A percentile compares a stretch with the other conserved stretches of the same genome.
Evolutionary conservation across 2,888 invertebrate species (phyloP).

Genomic region (Rotaria socialis): DNA sequence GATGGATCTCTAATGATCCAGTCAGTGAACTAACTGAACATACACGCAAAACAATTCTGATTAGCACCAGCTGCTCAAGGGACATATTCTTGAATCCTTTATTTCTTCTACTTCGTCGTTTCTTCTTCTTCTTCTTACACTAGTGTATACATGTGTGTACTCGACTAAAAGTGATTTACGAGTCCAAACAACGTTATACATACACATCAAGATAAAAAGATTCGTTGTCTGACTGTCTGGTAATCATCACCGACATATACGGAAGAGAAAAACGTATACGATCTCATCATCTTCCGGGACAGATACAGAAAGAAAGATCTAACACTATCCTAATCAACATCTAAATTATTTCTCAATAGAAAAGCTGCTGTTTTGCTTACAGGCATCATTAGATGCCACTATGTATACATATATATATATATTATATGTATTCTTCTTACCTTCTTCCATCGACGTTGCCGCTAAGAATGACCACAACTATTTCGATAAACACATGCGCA

Average conservation of each 20-base stretch:
- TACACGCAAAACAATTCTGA: not conserved
- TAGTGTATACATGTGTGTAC: not conserved
- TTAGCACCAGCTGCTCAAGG: slow-evolving; percentile 14
- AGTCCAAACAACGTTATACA: slow-evolving; percentile 14
- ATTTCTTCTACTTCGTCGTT: not conserved
- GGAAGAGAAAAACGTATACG: not conserved
- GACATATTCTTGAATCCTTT: not conserved
- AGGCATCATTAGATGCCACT: slow-evolving; percentile 2
- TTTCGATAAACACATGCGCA: not conserved
- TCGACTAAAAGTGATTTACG: not conserved
- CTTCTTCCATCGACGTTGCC: slow-evolving; percentile 14
- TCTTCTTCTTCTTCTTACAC: not conserved
- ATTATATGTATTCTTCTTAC: not conserved
- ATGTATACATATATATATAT: not conserved
- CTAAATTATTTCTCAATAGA: slow-evolving; percentile 2
- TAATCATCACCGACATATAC: not conserved
- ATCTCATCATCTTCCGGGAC: slow-evolving; percentile 14
- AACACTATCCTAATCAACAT: slow-evolving; percentile 14
- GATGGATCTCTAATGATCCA: slow-evolving; percentile 14
- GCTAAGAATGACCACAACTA: not conserved
- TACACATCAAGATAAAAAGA: slow-evolving; percentile 5
- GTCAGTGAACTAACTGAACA: not conserved
- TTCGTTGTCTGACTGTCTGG: slow-evolving; percentile 9
- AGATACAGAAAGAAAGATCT: slow-evolving; percentile 14
- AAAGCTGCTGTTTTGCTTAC: slow-evolving; percentile 6